Evolutionary conservation across 2,888 invertebrate genomes (phyloP).

Genomic region (Andrena camellia): DNA sequence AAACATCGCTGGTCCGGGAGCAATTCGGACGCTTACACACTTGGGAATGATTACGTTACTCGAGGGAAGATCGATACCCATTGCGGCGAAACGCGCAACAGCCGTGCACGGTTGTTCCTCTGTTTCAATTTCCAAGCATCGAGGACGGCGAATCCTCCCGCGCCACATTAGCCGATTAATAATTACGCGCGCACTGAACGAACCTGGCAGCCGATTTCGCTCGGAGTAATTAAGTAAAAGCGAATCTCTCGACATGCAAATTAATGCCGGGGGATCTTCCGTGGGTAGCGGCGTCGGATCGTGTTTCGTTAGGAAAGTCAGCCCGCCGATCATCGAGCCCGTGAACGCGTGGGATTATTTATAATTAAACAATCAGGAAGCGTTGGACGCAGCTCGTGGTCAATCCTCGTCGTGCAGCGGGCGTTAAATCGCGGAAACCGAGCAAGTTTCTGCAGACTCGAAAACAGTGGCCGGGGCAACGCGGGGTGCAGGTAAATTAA

Average conservation of each 20-base stretch:
- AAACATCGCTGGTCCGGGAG: not conserved
- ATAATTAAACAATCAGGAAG: not conserved
- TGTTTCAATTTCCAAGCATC: conserved; percentile 31
- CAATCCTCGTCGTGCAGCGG: not conserved
- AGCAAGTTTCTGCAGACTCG: conserved; percentile 15
- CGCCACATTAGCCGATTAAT: conserved; percentile 17
- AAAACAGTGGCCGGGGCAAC: conserved; percentile 72
- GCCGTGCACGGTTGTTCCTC: not conserved
- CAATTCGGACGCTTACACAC: not conserved
- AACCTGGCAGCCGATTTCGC: not conserved
- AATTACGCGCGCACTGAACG: not conserved
- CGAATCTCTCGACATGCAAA: not conserved
- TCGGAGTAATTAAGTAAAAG: conserved; percentile 17
- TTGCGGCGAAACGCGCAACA: not conserved
- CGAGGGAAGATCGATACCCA: not conserved
- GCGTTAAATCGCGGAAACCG: conserved; percentile 13
- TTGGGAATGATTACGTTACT: not conserved
- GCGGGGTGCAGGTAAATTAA: conserved; percentile 79
- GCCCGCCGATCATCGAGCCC: not conserved
- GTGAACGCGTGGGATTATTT: not conserved
- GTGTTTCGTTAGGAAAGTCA: not conserved
- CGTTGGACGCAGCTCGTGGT: not conserved
- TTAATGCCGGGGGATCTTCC: not conserved
- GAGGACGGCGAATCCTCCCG: conserved; percentile 13
- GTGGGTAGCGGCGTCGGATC: not conserved